phyloP scores from a whole-genome alignment of 2,888 invertebrate species.

The Molorchus minor region DNA sequence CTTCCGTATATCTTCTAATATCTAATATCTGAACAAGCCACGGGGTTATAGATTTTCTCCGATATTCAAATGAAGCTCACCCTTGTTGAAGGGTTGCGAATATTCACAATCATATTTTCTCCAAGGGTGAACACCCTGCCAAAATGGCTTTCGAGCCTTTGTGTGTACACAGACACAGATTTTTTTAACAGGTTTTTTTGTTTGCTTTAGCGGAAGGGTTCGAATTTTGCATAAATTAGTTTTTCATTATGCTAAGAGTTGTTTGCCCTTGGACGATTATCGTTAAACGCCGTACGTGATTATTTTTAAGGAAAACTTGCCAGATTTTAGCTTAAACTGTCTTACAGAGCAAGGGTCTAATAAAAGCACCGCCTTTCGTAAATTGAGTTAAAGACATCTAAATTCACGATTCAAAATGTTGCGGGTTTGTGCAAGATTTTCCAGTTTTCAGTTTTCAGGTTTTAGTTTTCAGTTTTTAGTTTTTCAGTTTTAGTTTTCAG shows the following conservation, averaged over 20 bases:
- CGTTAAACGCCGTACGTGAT: slow-evolving; percentile 12
- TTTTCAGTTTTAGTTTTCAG: too few species aligned
- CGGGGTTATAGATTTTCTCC: slow-evolving; percentile 53
- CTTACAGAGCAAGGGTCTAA: too few species aligned
- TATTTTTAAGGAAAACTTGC: background rate
- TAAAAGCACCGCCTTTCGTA: too few species aligned
- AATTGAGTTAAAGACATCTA: too few species aligned
- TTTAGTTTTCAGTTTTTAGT: too few species aligned
- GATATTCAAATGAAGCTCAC: slow-evolving; percentile 58
- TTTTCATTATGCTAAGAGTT: slow-evolving; percentile 34
- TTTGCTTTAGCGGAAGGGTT: slow-evolving; percentile 42
- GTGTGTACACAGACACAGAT: slow-evolving; percentile 52
- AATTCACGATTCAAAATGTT: too few species aligned
- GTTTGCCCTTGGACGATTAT: slow-evolving; percentile 27
- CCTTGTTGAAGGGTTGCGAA: slow-evolving; percentile 58
- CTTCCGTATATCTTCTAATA: slow-evolving; percentile 44
- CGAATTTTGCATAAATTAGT: slow-evolving; percentile 46
- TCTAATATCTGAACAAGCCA: slow-evolving; percentile 55
- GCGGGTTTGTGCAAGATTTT: too few species aligned
- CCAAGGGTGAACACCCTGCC: slow-evolving; percentile 57
- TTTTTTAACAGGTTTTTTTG: slow-evolving; percentile 54
- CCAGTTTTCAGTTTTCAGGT: too few species aligned
- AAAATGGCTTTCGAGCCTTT: slow-evolving; percentile 50
- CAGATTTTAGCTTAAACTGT: background rate
- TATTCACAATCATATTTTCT: slow-evolving; percentile 60